Conservation (phyloP, 64 coral and sea anemone species). For the Platygyra sinensis region DNA sequence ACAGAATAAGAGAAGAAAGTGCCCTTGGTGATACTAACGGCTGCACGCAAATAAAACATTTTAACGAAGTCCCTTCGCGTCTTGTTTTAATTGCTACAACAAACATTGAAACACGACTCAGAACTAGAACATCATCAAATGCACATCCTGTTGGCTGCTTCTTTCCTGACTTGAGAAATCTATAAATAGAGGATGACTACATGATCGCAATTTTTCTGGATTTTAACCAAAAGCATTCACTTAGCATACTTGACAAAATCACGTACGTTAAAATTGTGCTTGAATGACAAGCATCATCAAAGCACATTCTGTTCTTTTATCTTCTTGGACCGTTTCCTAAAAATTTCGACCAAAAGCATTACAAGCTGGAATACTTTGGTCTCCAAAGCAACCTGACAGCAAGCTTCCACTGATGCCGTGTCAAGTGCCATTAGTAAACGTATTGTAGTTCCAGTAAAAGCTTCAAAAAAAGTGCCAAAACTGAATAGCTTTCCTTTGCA, state of each 20-base stretch:
- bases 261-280: not conserved
- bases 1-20: not conserved
- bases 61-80: not conserved
- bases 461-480: not conserved
- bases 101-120: not conserved
- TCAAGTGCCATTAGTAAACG: conserved; percentile 14
- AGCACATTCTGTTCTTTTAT: not conserved
- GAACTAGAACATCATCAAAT: not conserved
- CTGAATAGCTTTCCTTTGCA: not conserved
- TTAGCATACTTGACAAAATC: not conserved
- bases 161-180: conserved; percentile 22
- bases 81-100: not conserved
- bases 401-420: not conserved
- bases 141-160: not conserved
- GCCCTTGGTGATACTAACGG: not conserved
- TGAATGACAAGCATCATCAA: not conserved
- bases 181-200: conserved; percentile 31
- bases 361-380: conserved; percentile 25
- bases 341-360: not conserved
- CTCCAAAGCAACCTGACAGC: conserved; percentile 22
- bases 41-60: conserved; percentile 8
- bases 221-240: not conserved
- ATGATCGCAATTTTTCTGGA: not conserved
- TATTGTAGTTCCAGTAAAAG: not conserved
- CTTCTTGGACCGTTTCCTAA: not conserved